Base-by-base conservation (phyloP, 2,888 invertebrate species). In the Catocala nupta region DNA sequence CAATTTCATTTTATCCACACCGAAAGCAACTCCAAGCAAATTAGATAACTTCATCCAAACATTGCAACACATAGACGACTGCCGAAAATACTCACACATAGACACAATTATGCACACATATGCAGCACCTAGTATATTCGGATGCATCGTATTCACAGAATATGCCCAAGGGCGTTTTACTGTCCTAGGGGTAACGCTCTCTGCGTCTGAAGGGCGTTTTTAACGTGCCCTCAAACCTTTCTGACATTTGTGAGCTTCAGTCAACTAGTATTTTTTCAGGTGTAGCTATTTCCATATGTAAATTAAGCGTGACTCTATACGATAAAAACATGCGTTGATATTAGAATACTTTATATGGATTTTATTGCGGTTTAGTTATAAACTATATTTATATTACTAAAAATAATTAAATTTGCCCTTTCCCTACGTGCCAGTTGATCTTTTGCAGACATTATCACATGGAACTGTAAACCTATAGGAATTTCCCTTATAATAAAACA, bases 131-230 rank as follows among this genome's bases (percentile, higher is more conserved):
- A 49, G 34, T 56, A 55, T 7, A 33, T 60, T 42, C 33, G 56
- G 65, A 57, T 77, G 76, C 77, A 81, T 73, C 62, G 55, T n/a
- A 67, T 43, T 50, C 62, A 68, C 68, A 70, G 72, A 57, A 53
- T 36, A 7, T 6, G n/a, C 53, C 64, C 63, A 74, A 78, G 75
- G 75, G 71, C 73, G 68, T 45, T 45, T 47, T 7, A 12, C 39
- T 5, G 36, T 63, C 70, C 77, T 57, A 68, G 72, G 81, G 71
- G 70, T 80, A 75, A 78, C 65, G 78, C 61, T 77, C 81, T 72
- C 56, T 48, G 56, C 59, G 79, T 82, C 82, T 83, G 83, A 79
- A 83, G 83, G 83, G 78, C 80, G 67, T 60, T 68, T 71, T 71
- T 65, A 67, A 9, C 68, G 59, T 68, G 70, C 77, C 78, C 79